These are phyloP conservation scores for Acinonyx jubatus DNA, from an alignment of 2,113 vertebrate genomes.

Conservation along the genomic window DNA sequence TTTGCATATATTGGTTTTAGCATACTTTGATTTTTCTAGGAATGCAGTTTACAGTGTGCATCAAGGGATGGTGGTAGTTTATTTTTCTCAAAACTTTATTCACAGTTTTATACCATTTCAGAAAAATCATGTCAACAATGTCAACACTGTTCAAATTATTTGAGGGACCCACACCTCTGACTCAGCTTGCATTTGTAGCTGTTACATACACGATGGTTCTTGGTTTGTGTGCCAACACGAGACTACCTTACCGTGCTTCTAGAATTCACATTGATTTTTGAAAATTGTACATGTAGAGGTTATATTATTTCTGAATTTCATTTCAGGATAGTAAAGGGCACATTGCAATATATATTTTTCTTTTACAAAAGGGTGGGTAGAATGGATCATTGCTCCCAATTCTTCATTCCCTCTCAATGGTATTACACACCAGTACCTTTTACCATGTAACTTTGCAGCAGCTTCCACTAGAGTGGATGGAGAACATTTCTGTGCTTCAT, in stretches of 20 bases:
- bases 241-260: background rate
- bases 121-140: background rate
- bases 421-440: background rate
- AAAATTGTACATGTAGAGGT: background rate
- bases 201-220: background rate
- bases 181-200: background rate
- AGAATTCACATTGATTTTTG: conserved; percentile 11
- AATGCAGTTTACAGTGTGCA: background rate
- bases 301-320: conserved; percentile 16
- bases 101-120: background rate
- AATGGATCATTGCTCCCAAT: background rate
- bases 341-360: background rate
- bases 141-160: background rate
- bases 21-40: background rate
- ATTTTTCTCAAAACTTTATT: background rate
- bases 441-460: background rate
- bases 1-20: background rate
- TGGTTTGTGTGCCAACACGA: background rate
- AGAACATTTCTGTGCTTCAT: background rate
- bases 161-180: background rate
- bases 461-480: background rate
- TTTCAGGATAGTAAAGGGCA: background rate
- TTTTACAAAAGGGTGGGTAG: background rate
- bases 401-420: background rate
- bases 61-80: background rate